Evolutionary conservation across 2,888 invertebrate genomes (phyloP), one percentile per base, ranked within the genome.

Genomic region (Bembecia ichneumoniformis): DNA sequence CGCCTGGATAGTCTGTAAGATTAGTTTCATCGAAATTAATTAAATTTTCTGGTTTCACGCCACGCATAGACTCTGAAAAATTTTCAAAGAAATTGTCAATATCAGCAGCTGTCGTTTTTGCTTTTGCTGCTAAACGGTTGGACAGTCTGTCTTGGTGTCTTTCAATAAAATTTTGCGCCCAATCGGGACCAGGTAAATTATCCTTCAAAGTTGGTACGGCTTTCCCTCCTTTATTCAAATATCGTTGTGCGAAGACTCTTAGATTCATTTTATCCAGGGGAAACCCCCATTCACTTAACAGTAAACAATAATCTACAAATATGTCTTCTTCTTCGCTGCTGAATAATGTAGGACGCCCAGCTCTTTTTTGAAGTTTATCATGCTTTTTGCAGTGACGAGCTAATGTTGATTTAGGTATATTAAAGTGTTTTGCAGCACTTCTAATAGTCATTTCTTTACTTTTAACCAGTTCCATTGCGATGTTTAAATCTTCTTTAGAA

Each of bases 171-270:
- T 55, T 53, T 14, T 47, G 48, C 5, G 53, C 56, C 54, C 52
- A 53, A 13, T 54, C 56, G 11, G 49, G 45, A 3, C 53, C 54
- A 16, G 52, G 54, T 51, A 56, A 48, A 49, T 56, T 54, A 43
- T 54, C 50, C 48, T 49, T 52, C 36, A 46, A 55, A 46, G 14
- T 36, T 35, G 50, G 49, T 43, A 51, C 16, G 14, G 16, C 50
- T 54, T 51, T 56, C 52, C 53, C 53, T 11, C 53, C 46, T 50
- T 56, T 56, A 20, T 53, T 52, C 13, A 55, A 40, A 28, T 56
- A 56, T 43, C 51, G 52, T 49, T 56, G 52, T 9, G 54, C 53
- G 14, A 36, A 51, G 10, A 53, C 48, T 3, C 55, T 14, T 11
- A 53, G 50, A 35, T 56, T 53, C 16, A 44, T 52, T 4, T 46